These are phyloP conservation scores for Hirtodrosophila duncani DNA, from an alignment of 2,888 invertebrate genomes.

Conservation along the genomic window DNA sequence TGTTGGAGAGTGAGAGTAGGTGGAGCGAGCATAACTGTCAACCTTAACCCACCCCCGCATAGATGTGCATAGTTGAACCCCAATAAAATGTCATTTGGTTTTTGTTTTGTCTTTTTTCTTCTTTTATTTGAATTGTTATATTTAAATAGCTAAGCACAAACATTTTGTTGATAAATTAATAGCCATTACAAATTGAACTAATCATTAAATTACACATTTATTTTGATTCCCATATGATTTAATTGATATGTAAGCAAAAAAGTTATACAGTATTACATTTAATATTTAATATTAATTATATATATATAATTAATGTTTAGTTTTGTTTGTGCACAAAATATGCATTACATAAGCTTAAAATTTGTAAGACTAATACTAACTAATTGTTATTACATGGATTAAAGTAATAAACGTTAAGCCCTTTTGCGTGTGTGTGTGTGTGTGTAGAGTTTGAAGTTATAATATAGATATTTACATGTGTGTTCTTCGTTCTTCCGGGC, in stretches of 20 bases:
- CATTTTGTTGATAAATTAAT: constrained; percentile 63
- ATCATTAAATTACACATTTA: constrained; percentile 1
- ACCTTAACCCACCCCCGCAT: constrained; percentile 23
- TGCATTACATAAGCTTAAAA: constrained; percentile 28
- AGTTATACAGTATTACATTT: constrained; percentile 12
- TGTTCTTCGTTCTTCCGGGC: no score
- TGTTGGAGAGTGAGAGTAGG: constrained; percentile 18
- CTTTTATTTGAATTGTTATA: constrained; percentile 37
- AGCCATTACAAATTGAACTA: constrained; percentile 23
- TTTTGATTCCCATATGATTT: no score
- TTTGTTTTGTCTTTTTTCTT: constrained; percentile 14
- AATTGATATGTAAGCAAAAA: constrained; percentile 16
- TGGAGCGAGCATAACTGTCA: constrained; percentile 35
- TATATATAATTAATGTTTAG: constrained; percentile 20
- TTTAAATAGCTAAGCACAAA: constrained; percentile 58
- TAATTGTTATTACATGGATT: constrained; percentile 62
- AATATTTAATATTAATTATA: constrained; percentile 17
- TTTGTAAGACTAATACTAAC: constrained; percentile 41
- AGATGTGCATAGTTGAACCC: not conserved
- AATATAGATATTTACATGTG: constrained; percentile 4
- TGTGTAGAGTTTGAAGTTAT: constrained; percentile 22
- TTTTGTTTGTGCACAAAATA: constrained; percentile 35
- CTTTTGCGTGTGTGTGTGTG: constrained; percentile 18
- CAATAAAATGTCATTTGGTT: not conserved
- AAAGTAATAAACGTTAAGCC: constrained; percentile 65